Evolutionary conservation across 2,888 invertebrate species (phyloP).

Genomic region (Chrysopilus asiliformis): DNA sequence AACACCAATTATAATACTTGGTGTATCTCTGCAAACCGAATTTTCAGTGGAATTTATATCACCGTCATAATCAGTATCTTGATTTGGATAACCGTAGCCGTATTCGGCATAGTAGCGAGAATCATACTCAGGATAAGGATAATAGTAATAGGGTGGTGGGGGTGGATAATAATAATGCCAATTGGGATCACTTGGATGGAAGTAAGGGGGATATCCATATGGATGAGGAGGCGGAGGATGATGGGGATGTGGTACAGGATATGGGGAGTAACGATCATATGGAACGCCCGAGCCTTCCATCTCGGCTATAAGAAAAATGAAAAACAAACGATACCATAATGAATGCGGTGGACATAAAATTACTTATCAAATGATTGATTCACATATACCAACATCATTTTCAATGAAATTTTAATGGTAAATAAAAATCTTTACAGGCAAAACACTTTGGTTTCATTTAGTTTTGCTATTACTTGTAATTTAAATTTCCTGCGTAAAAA

Average conservation of each 20-base stretch:
- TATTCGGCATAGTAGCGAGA: slow-evolving; percentile 19
- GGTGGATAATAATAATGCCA: slow-evolving; percentile 1
- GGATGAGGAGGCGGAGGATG: not conserved
- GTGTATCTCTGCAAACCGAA: slow-evolving; percentile 1
- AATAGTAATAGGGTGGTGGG: slow-evolving; percentile 6
- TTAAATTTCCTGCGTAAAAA: too few species aligned
- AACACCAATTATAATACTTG: slow-evolving; percentile 4
- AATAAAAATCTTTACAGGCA: too few species aligned
- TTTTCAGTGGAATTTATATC: slow-evolving; percentile 1
- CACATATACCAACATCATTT: too few species aligned
- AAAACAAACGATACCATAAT: slow-evolving; percentile 3
- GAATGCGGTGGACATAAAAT: not conserved
- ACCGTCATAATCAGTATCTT: slow-evolving; percentile 1
- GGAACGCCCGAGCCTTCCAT: slow-evolving; percentile 33
- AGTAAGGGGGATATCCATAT: not conserved
- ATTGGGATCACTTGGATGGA: slow-evolving; percentile 3
- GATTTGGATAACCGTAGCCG: slow-evolving; percentile 15
- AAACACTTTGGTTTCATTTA: too few species aligned
- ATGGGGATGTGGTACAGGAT: slow-evolving; percentile 18
- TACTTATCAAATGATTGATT: too few species aligned
- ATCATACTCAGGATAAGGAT: slow-evolving; percentile 18
- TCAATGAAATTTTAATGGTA: too few species aligned
- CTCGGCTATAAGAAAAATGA: slow-evolving; percentile 27
- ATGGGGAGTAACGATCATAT: too few species aligned
- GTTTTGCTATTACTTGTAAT: too few species aligned